These are phyloP conservation scores for Canis aureus DNA, from an alignment of 2,113 vertebrate species.

Conservation along the genomic window DNA sequence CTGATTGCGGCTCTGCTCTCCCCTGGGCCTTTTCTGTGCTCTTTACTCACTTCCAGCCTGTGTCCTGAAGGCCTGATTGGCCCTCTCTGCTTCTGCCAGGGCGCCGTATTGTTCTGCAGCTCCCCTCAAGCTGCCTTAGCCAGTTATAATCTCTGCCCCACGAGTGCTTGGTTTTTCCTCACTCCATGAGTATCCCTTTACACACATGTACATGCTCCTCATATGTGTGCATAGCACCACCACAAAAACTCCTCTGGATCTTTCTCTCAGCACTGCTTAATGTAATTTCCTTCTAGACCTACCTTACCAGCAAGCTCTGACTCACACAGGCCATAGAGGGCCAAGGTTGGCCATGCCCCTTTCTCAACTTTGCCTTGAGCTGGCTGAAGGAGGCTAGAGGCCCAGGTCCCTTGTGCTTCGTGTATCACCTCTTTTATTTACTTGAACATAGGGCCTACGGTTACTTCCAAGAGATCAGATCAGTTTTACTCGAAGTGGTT, in stretches of 20 bases:
- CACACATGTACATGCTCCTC: background rate
- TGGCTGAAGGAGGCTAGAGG: background rate
- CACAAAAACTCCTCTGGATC: background rate
- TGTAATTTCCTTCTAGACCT: background rate
- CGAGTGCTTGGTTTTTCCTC: background rate
- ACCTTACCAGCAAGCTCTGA: background rate
- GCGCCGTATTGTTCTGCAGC: background rate
- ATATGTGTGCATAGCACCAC: no score
- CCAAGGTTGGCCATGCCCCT: background rate
- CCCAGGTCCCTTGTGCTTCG: slow-evolving; percentile 52
- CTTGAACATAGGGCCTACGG: slow-evolving; percentile 69
- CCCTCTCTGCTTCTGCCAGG: background rate
- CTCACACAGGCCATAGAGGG: background rate
- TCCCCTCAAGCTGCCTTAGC: slow-evolving; percentile 24
- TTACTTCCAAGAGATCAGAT: slow-evolving; percentile 69
- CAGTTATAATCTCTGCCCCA: slow-evolving; percentile 38
- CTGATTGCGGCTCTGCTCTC: slow-evolving; percentile 43
- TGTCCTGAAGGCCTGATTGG: background rate
- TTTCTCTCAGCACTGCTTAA: background rate
- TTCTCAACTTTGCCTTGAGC: slow-evolving; percentile 60
- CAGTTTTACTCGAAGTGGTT: slow-evolving; percentile 80
- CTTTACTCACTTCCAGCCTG: background rate
- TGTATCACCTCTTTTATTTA: slow-evolving; percentile 76
- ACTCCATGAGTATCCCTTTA: background rate
- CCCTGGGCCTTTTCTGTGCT: background rate